Evolutionary conservation across 2,888 invertebrate species (phyloP).

Genomic region (Pandemis cinnamomeana): DNA sequence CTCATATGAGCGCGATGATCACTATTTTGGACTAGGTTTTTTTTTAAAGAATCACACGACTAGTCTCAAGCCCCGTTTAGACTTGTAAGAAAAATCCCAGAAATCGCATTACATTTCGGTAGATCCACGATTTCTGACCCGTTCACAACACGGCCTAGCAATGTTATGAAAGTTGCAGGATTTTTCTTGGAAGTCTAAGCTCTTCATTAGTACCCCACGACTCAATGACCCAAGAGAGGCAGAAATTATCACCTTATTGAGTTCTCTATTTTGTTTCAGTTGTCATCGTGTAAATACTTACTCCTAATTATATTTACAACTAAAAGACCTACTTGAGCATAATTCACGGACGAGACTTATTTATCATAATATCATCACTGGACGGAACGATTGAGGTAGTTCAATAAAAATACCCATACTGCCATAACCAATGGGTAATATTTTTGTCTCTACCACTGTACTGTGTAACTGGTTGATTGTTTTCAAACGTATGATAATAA

Average conservation of each 20-base stretch:
- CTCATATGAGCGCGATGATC: no score
- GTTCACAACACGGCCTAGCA: no score
- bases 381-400: slow-evolving; percentile 68
- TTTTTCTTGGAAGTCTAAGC: no score
- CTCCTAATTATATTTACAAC: slow-evolving; percentile 39
- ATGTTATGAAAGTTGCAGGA: no score
- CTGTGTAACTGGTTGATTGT: neutral
- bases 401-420: slow-evolving; percentile 48
- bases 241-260: neutral
- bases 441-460: slow-evolving; percentile 21
- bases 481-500: neutral
- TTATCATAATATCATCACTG: slow-evolving; percentile 48
- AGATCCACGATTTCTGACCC: no score
- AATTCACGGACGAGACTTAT: slow-evolving; percentile 64
- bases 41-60: no score
- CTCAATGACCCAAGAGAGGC: neutral
- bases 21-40: no score
- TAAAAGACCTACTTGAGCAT: slow-evolving; percentile 45
- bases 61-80: no score
- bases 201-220: neutral
- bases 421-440: neutral
- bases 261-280: neutral
- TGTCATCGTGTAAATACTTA: slow-evolving; percentile 12
- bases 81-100: no score
- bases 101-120: no score